A percentile compares a stretch with the other conserved stretches of the same genome.
phyloP scores from a whole-genome alignment of 2,113 vertebrate genomes.

The Pelecanus crispus region DNA sequence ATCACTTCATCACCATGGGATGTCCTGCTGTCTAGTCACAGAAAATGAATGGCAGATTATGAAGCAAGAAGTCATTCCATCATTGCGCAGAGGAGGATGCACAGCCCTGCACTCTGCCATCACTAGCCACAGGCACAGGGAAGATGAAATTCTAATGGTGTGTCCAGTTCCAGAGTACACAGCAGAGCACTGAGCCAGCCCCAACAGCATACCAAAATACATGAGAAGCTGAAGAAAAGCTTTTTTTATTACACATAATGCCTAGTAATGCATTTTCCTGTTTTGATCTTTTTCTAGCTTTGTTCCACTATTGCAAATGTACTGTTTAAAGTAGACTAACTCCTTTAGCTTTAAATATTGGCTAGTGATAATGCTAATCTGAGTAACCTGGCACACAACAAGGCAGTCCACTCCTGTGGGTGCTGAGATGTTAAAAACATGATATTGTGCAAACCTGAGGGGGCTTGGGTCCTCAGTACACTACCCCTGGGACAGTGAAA shows the following conservation, averaged over 20 bases:
- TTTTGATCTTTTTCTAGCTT: background rate
- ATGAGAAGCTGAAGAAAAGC: background rate
- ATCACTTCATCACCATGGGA: background rate
- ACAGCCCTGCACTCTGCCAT: background rate
- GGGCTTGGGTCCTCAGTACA: background rate
- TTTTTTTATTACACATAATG: background rate
- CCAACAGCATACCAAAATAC: background rate
- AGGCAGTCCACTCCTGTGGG: background rate
- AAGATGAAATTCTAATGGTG: background rate
- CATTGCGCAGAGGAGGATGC: background rate
- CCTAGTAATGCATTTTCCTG: background rate
- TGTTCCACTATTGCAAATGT: background rate
- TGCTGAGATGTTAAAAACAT: background rate
- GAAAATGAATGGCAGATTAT: background rate
- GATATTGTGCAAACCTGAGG: background rate
- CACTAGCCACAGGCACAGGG: background rate
- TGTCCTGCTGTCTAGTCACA: background rate
- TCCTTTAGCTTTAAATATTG: background rate
- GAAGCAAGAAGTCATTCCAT: background rate
- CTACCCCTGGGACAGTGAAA: background rate
- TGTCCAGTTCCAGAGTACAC: background rate
- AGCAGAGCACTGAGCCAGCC: background rate
- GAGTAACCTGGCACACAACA: background rate
- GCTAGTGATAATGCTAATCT: background rate
- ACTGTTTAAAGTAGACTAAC: background rate